These are phyloP conservation scores for Clanis bilineata DNA, from an alignment of 2,888 invertebrate species.

Conservation along the genomic window DNA sequence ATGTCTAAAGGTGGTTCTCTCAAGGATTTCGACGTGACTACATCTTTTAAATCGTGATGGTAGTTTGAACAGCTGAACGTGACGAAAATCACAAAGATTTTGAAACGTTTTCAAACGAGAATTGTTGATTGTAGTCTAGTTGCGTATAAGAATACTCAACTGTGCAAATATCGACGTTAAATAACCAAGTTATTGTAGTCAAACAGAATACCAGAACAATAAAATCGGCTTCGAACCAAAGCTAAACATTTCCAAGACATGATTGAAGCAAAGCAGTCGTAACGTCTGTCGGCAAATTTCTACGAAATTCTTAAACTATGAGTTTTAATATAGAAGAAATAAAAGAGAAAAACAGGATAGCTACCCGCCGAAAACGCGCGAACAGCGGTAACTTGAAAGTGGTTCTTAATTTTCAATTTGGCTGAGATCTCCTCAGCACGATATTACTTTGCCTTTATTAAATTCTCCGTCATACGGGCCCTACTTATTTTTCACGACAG, in stretches of 20 bases:
- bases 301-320: conserved; percentile 5
- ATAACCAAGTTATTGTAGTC: background rate
- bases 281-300: background rate
- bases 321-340: conserved; percentile 10
- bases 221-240: background rate
- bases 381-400: conserved; percentile 41
- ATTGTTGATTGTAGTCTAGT: background rate
- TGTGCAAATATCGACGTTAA: background rate
- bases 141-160: background rate
- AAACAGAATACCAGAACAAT: background rate
- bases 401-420: conserved; percentile 69
- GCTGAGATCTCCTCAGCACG: conserved; percentile 48
- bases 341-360: conserved; percentile 3
- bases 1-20: background rate
- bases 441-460: conserved; percentile 66
- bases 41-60: conserved; percentile 2
- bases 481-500: conserved; percentile 64
- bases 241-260: background rate
- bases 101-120: background rate
- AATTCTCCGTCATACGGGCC: conserved; percentile 53
- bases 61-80: conserved; percentile 4
- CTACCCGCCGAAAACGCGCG: conserved; percentile 29
- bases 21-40: background rate
- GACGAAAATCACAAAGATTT: background rate
- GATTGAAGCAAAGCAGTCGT: background rate